phyloP scores from a whole-genome alignment of 2,888 invertebrate species.

The Platynereis dumerilii region DNA sequence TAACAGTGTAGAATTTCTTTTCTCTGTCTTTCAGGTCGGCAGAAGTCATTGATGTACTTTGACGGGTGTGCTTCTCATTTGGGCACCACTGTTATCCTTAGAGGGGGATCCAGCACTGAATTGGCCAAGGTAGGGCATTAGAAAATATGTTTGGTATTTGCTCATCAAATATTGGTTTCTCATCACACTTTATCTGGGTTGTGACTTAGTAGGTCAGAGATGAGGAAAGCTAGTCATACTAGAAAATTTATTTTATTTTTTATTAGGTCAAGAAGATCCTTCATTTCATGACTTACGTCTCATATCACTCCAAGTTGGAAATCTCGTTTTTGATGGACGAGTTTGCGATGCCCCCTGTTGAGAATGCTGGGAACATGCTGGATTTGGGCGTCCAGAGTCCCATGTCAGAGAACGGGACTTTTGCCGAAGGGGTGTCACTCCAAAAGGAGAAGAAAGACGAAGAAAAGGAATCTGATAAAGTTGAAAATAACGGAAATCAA shows the following conservation, averaged over 20 bases:
- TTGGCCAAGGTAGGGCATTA: slow-evolving; percentile 72
- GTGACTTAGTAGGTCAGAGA: too few species aligned
- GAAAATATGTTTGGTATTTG: too few species aligned
- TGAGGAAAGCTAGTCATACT: too few species aligned
- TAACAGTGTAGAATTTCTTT: too few species aligned
- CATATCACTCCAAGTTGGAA: slow-evolving; percentile 92
- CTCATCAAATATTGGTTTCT: too few species aligned
- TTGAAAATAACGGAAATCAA: too few species aligned
- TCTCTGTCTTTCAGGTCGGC: too few species aligned
- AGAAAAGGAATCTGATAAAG: too few species aligned
- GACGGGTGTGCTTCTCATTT: slow-evolving; percentile 87
- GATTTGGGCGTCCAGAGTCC: not conserved
- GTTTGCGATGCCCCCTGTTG: slow-evolving; percentile 75
- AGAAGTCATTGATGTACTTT: slow-evolving; percentile 90
- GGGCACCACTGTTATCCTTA: slow-evolving; percentile 85
- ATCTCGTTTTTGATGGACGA: slow-evolving; percentile 88
- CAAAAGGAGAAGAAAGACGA: too few species aligned
- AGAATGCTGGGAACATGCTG: slow-evolving; percentile 38
- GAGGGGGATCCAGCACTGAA: slow-evolving; percentile 78
- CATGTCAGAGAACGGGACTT: too few species aligned
- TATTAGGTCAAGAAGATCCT: slow-evolving; percentile 79
- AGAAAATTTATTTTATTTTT: slow-evolving; percentile 8
- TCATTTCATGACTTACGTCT: slow-evolving; percentile 80
- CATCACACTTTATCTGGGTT: too few species aligned
- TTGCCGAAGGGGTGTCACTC: too few species aligned